A percentile compares a stretch with the other conserved stretches of the same genome.
phyloP scores from a whole-genome alignment of 1,140 invertebrate genomes.

The Megalopta genalis region DNA sequence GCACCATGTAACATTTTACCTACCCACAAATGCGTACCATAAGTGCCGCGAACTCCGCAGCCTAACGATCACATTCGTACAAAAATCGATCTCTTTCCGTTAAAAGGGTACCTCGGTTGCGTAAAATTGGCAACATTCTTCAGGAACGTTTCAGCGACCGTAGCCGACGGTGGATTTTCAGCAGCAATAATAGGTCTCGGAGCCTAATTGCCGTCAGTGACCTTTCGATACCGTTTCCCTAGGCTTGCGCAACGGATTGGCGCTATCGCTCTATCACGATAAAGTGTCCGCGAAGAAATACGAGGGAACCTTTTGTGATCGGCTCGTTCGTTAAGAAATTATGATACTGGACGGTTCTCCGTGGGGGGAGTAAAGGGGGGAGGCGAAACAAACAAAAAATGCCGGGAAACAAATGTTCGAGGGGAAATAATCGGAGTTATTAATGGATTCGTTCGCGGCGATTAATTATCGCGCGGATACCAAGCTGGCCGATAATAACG shows the following conservation, averaged over 20 bases:
- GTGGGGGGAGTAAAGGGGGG: background rate
- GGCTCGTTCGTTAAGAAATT: constrained; percentile 4
- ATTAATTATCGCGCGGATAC: constrained; percentile 33
- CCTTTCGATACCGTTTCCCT: constrained; percentile 47
- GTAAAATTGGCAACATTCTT: too few species aligned
- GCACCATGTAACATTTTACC: too few species aligned
- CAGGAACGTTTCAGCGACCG: background rate
- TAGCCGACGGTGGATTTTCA: constrained; percentile 11
- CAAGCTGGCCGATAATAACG: constrained; percentile 13
- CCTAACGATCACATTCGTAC: too few species aligned
- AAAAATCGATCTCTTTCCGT: too few species aligned
- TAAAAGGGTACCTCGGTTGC: too few species aligned
- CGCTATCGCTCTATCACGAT: constrained; percentile 46
- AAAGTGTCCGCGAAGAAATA: constrained; percentile 18
- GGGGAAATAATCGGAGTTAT: constrained; percentile 39
- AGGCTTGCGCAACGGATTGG: constrained; percentile 25
- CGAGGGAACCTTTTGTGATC: constrained; percentile 17
- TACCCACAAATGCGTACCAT: too few species aligned
- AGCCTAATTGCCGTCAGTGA: constrained; percentile 39
- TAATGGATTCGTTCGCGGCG: constrained; percentile 15
- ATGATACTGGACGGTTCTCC: background rate
- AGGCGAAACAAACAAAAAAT: background rate
- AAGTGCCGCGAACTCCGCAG: too few species aligned
- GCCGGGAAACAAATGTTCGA: constrained; percentile 4
- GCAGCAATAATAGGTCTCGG: constrained; percentile 4